Evolutionary conservation across 2,113 vertebrate species (phyloP).

Genomic region (Ptilorrhoa leucosticta): DNA sequence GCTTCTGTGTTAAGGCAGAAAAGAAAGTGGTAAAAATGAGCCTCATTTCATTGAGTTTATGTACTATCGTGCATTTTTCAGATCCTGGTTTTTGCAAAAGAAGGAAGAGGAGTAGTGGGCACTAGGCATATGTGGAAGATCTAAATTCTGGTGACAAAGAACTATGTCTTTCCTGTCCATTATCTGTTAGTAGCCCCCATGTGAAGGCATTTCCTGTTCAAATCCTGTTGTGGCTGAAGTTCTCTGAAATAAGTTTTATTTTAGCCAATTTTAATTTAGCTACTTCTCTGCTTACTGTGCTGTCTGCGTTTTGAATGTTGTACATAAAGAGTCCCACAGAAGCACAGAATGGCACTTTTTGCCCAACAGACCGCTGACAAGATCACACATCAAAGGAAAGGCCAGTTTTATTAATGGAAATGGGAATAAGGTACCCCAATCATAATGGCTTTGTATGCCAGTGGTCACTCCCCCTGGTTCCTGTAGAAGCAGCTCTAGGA

Average conservation of each 20-base stretch:
- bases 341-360: not conserved
- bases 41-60: not conserved
- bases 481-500: not conserved
- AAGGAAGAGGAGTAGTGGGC: not conserved
- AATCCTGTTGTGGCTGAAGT: not conserved
- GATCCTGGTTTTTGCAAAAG: not conserved
- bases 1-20: not conserved
- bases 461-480: accelerated
- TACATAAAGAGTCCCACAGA: not conserved
- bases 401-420: not conserved
- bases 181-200: not conserved
- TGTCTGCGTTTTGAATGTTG: not conserved
- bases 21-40: not conserved
- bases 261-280: not conserved
- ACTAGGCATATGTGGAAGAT: not conserved
- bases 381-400: not conserved
- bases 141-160: not conserved
- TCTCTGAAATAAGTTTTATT: not conserved
- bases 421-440: not conserved
- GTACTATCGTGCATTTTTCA: not conserved
- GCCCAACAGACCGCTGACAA: not conserved
- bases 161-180: not conserved
- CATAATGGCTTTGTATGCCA: not conserved
- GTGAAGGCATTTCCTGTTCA: not conserved
- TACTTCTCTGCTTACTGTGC: not conserved